Conservation (phyloP, 2,888 invertebrate species). For the Rotaria macrura region DNA sequence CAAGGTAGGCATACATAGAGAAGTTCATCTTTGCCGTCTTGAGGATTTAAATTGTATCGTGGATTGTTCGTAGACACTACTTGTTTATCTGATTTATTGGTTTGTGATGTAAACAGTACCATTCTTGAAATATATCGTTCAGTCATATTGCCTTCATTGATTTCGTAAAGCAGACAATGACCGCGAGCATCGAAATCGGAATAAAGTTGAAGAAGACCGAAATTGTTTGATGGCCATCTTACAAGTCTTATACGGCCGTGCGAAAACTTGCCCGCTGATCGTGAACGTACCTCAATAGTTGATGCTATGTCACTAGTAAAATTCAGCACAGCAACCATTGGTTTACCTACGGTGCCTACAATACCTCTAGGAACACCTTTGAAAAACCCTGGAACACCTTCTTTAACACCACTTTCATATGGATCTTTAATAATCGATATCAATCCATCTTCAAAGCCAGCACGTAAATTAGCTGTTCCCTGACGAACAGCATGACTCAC, state of each 20-base stretch:
- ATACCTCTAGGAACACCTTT: constrained; percentile 81
- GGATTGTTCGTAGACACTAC: neutral
- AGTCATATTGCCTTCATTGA: constrained; percentile 10
- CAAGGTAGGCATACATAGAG: neutral
- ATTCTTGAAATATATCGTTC: constrained; percentile 26
- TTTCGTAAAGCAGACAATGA: constrained; percentile 26
- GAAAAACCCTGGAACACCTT: constrained; percentile 69
- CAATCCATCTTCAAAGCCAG: constrained; percentile 77
- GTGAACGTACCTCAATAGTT: constrained; percentile 69
- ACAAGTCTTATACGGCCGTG: constrained; percentile 29
- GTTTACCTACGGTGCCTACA: constrained; percentile 87
- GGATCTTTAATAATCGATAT: constrained; percentile 81
- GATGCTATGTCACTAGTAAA: constrained; percentile 82
- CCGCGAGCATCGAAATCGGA: constrained; percentile 24
- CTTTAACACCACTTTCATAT: constrained; percentile 72
- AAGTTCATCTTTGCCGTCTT: neutral
- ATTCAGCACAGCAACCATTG: constrained; percentile 87
- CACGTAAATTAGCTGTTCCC: constrained; percentile 80
- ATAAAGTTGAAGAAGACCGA: neutral
- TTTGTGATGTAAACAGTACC: neutral
- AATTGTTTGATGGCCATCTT: constrained; percentile 22
- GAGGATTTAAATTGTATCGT: neutral
- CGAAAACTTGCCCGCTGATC: constrained; percentile 42
- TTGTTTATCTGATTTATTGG: neutral
- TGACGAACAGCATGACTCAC: constrained; percentile 69